phyloP scores from a whole-genome alignment of 2,113 vertebrate species.

The Orycteropus afer region DNA sequence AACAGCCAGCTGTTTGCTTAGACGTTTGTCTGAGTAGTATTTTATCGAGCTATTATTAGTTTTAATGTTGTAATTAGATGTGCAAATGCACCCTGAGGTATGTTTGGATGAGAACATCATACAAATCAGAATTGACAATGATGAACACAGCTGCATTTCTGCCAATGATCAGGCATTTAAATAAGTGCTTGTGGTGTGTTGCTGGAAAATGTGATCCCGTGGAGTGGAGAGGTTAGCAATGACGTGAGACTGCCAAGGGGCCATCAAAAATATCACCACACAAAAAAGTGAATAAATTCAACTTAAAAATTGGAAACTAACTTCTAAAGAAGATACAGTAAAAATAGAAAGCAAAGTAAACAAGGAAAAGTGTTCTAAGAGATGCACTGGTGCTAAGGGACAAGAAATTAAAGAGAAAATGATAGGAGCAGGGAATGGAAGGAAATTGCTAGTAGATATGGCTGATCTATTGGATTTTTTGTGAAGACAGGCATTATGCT shows the following conservation, averaged over 20 bases:
- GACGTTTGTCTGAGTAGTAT: slow-evolving; percentile 75
- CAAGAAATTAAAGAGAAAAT: neutral
- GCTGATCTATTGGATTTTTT: neutral
- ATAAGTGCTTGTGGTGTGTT: slow-evolving; percentile 35
- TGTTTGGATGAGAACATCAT: slow-evolving; percentile 76
- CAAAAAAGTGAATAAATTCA: slow-evolving; percentile 5
- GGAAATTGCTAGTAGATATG: neutral
- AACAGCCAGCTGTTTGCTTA: slow-evolving; percentile 81
- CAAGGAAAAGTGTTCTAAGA: neutral
- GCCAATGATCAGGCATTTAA: slow-evolving; percentile 72
- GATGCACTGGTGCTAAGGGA: neutral
- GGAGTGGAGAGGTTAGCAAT: slow-evolving; percentile 59
- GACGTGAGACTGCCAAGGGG: slow-evolving; percentile 15
- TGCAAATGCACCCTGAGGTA: slow-evolving; percentile 81
- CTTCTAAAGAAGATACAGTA: neutral
- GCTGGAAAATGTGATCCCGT: slow-evolving; percentile 52
- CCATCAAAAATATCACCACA: slow-evolving; percentile 26
- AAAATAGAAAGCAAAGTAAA: neutral
- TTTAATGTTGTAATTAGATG: slow-evolving; percentile 82
- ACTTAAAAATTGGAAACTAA: neutral
- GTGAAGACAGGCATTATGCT: neutral
- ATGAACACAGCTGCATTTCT: slow-evolving; percentile 78
- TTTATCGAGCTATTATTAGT: slow-evolving; percentile 82
- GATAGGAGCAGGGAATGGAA: neutral
- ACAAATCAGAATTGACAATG: slow-evolving; percentile 80